Percentiles rank a stretch among this genome's conserved stretches.
Conservation (phyloP, 2,888 invertebrate genomes). For the Megaustenia siamemsis region DNA sequence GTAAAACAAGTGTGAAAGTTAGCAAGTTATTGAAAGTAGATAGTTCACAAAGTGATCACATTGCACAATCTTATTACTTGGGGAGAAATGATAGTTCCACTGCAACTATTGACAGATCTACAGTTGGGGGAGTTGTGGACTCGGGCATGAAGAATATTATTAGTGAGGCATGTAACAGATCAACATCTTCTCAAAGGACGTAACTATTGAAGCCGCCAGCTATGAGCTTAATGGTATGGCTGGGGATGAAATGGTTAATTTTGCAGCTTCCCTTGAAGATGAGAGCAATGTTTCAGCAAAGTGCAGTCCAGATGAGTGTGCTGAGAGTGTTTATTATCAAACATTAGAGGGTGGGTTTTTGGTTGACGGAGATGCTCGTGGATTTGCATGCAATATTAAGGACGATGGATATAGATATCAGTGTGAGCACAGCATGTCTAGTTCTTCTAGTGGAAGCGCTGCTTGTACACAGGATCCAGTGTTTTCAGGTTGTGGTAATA, state of each 20-base stretch:
- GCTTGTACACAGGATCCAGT: neutral
- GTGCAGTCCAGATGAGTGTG: neutral
- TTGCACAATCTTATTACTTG: neutral
- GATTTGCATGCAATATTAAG: neutral
- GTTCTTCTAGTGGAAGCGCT: neutral
- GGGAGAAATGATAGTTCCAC: neutral
- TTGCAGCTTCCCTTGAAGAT: neutral
- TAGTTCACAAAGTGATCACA: neutral
- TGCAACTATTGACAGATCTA: neutral
- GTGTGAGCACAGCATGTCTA: neutral
- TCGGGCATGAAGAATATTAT: neutral
- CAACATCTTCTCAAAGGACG: neutral
- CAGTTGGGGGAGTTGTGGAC: neutral
- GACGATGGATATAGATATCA: neutral
- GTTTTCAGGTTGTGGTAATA: neutral
- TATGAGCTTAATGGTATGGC: neutral
- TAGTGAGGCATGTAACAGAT: neutral
- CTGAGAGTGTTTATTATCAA: neutral
- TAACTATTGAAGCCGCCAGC: neutral
- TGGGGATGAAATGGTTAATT: neutral
- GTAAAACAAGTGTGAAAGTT: neutral
- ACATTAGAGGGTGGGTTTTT: neutral
- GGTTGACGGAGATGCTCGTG: neutral
- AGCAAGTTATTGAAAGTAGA: neutral
- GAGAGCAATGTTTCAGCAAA: neutral